Base-by-base conservation (phyloP, 2,113 vertebrate species). In the Otis tarda region DNA sequence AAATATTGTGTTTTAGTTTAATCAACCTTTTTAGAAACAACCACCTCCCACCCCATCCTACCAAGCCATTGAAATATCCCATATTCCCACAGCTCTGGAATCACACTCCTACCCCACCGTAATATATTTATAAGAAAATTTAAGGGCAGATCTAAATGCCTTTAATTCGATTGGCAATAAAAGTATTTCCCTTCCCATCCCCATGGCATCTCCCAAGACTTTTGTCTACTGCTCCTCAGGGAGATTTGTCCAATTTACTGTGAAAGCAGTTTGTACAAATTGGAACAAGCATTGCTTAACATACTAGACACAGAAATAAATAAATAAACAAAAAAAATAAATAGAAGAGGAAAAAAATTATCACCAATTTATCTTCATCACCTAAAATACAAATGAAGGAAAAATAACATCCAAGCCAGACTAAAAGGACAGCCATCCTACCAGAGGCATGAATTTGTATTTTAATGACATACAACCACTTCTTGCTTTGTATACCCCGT, bases 131-230 rank as follows among this genome's bases (percentile, higher is more conserved):
- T 73, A 89, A 60, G 43, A 43, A 95, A 89, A 89, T 70, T 74
- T 74, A 92, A 94, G 33, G 71, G 83, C 53, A 60, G 65, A 84
- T 89, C 73, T 91, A 93, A 94, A 89, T 60, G 73, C 23, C 59
- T 94, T 83, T 89, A 86, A 90, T 89, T 95, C 87, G 83, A 96
- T 77, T 75, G 93, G 69, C 80, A 95, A 77, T 78, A 92, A 95
- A 94, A 94, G 80, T 64, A 68, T 84, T 95, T 94, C 57, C 87
- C 59, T 94, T 76, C 50, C 55, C 55, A 74, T 88, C 50, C 71
- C 82, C 79, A 74, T 21, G 37, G 79, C 30, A 74, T 47, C 73
- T 93, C 83, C 79, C 69, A 83, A 71, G 69, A 47, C 71, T 93
- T 95, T 95, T 92, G 71, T 93, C 71, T 96, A n/a, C 60, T 52